Percentiles rank a stretch among this genome's conserved stretches.
phyloP scores from a whole-genome alignment of 2,888 invertebrate genomes.

The Conops quadrifasciatus region DNA sequence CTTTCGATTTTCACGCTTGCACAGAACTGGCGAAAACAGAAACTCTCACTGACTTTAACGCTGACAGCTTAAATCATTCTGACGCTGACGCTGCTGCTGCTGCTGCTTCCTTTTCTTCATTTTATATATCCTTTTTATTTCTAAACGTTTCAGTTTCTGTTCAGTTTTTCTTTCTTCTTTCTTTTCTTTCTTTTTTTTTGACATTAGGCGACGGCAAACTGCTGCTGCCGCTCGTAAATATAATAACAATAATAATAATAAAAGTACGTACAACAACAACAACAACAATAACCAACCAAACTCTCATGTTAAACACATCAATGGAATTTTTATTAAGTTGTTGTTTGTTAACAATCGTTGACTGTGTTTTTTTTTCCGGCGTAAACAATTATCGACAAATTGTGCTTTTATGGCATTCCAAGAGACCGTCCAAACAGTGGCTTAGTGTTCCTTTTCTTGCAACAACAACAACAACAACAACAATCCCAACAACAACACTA shows the following conservation, averaged over 20 bases:
- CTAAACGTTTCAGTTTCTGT: too few relatives aligned
- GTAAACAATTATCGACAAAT: conserved; percentile 61
- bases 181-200: conserved; percentile 35
- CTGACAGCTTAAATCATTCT: too few relatives aligned
- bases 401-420: conserved; percentile 56
- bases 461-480: conserved; percentile 23
- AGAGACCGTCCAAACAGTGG: conserved; percentile 12
- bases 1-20: background rate
- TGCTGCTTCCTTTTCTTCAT: too few relatives aligned
- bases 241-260: conserved; percentile 11
- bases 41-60: too few relatives aligned
- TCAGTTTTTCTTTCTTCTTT: too few relatives aligned
- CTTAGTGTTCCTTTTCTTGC: conserved; percentile 20
- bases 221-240: background rate
- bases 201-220: background rate
- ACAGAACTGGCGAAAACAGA: too few relatives aligned
- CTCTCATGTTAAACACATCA: conserved; percentile 53
- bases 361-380: conserved; percentile 38
- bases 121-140: too few relatives aligned
- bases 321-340: conserved; percentile 60
- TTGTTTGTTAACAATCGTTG: conserved; percentile 47
- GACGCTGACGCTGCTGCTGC: too few relatives aligned
- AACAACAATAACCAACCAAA: conserved; percentile 35
- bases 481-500: conserved; percentile 15
- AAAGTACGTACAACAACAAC: conserved; percentile 26